Conservation (phyloP, 2,888 invertebrate species). For the Schrankia costaestrigalis region DNA sequence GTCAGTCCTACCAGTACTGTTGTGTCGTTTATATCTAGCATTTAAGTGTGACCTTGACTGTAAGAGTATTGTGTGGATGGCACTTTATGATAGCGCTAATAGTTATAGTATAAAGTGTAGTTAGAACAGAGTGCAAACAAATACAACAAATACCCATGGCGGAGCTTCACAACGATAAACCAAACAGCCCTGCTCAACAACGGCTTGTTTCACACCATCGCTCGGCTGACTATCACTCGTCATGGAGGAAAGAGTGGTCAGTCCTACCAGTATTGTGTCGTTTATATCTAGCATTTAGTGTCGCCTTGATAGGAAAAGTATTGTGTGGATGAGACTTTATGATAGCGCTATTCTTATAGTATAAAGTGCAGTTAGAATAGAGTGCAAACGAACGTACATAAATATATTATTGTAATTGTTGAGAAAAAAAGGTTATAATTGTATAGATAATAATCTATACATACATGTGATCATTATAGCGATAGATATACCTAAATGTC, state of each 20-base stretch:
- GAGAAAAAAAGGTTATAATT: too few species aligned
- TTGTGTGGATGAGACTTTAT: neutral
- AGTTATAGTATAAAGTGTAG: too few species aligned
- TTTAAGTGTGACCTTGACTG: conserved; percentile 35
- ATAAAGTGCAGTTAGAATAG: too few species aligned
- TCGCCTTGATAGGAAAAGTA: conserved; percentile 2
- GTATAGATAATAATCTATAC: too few species aligned
- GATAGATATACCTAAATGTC: too few species aligned
- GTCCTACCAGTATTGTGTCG: conserved; percentile 58
- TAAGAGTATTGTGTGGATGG: neutral
- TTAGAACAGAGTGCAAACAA: too few species aligned
- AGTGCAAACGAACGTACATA: too few species aligned
- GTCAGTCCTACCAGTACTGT: conserved; percentile 56
- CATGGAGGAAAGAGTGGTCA: conserved; percentile 26
- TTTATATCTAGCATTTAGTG: conserved; percentile 63
- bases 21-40: conserved; percentile 64
- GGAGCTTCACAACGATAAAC: conserved; percentile 62
- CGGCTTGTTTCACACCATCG: conserved; percentile 51
- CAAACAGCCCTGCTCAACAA: conserved; percentile 56
- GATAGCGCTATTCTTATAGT: too few species aligned
- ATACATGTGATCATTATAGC: too few species aligned
- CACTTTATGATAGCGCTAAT: too few species aligned
- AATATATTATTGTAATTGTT: too few species aligned
- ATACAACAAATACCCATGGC: conserved; percentile 55
- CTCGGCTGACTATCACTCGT: conserved; percentile 46